A percentile compares a stretch with the other conserved stretches of the same genome.
phyloP scores from a whole-genome alignment of 1,140 invertebrate genomes.

The Cyclina sinensis region DNA sequence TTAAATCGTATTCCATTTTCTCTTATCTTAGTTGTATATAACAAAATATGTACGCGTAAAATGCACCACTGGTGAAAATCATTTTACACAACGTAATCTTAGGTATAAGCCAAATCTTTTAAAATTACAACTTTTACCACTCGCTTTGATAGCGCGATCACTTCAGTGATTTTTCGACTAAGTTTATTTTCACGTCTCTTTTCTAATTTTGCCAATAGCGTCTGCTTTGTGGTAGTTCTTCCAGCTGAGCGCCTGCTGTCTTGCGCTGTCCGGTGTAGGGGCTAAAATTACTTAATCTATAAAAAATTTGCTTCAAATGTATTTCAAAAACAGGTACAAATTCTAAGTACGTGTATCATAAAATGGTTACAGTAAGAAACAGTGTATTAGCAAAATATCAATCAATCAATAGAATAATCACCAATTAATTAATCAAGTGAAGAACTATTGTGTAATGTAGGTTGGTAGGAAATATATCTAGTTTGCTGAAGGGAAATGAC shows the following conservation, averaged over 20 bases:
- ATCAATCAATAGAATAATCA: too few relatives aligned
- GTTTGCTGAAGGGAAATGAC: too few relatives aligned
- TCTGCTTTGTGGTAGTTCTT: conserved; percentile 15
- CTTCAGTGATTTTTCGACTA: conserved; percentile 19
- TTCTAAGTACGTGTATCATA: too few relatives aligned
- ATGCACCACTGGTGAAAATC: conserved; percentile 7
- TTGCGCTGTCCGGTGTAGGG: background rate
- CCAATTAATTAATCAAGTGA: too few relatives aligned
- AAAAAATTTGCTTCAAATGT: background rate
- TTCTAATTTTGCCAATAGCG: conserved; percentile 22
- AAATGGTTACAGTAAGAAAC: too few relatives aligned
- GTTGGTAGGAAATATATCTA: too few relatives aligned
- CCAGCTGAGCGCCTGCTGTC: conserved; percentile 9
- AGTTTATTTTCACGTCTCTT: conserved; percentile 26
- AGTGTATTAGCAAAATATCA: too few relatives aligned
- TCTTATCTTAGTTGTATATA: background rate
- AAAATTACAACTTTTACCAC: conserved; percentile 29
- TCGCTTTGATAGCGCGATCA: conserved; percentile 25
- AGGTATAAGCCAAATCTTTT: conserved; percentile 24
- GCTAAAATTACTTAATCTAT: background rate
- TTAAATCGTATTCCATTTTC: conserved; percentile 1
- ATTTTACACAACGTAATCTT: background rate
- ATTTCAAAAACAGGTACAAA: too few relatives aligned
- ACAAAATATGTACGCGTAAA: background rate
- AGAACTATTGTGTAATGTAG: too few relatives aligned